Conservation (phyloP, 2,888 invertebrate genomes). For the Eristalis pertinax region DNA sequence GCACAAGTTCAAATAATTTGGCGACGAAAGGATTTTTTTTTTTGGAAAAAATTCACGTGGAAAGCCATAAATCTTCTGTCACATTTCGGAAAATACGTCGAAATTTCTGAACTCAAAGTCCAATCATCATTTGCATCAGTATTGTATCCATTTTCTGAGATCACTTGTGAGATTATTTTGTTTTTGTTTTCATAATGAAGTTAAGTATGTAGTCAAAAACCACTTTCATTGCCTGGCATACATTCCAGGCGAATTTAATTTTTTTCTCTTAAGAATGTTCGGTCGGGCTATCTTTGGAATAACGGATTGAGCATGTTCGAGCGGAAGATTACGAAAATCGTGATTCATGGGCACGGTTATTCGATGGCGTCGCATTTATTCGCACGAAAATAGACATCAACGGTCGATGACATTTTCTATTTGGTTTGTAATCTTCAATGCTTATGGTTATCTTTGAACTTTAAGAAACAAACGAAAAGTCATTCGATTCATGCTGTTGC, state of each 20-base stretch:
- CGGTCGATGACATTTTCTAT: constrained; percentile 24
- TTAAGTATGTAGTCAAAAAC: neutral
- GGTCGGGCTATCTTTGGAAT: neutral
- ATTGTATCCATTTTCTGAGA: neutral
- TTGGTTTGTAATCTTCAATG: neutral
- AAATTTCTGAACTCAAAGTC: neutral
- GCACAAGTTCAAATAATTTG: too few relatives aligned
- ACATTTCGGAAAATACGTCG: neutral
- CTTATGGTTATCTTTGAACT: constrained; percentile 15
- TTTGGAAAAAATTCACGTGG: neutral
- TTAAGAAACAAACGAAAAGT: neutral
- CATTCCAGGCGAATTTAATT: neutral
- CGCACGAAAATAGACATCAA: constrained; percentile 30
- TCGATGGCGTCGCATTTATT: constrained; percentile 12
- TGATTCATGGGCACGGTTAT: constrained; percentile 9
- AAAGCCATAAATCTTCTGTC: neutral
- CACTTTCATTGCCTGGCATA: neutral
- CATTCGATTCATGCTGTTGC: neutral
- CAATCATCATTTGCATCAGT: neutral
- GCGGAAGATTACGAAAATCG: neutral
- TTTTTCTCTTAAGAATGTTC: neutral
- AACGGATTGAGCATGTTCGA: neutral
- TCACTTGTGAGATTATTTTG: neutral
- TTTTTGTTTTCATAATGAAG: neutral
- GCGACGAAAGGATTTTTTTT: too few relatives aligned